Conservation (phyloP, 2,888 invertebrate genomes). For the Periphyllus acericola region DNA sequence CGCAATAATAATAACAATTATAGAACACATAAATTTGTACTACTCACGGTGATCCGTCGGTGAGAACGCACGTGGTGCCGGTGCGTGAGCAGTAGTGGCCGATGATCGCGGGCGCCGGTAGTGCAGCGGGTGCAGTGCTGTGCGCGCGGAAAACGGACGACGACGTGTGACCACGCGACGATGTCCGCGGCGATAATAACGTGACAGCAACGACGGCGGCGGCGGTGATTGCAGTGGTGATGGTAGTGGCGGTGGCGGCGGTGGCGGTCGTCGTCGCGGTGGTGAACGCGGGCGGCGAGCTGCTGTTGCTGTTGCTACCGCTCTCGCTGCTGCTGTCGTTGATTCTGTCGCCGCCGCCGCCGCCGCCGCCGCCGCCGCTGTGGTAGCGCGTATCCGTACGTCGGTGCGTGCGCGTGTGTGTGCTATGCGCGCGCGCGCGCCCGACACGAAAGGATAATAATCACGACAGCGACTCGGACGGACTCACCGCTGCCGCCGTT, state of each 20-base stretch:
- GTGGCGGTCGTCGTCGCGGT: not conserved
- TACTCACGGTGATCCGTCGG: not conserved
- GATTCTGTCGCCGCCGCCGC: not conserved
- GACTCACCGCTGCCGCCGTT: not conserved
- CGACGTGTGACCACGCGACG: too few species aligned
- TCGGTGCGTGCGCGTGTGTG: not conserved
- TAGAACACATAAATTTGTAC: too few species aligned
- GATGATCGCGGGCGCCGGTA: not conserved
- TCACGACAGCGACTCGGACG: not conserved
- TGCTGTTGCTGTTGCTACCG: slow-evolving; percentile 22
- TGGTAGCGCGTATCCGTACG: not conserved
- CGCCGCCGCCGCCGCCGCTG: not conserved
- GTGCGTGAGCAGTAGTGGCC: not conserved
- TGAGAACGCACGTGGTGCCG: slow-evolving; percentile 31
- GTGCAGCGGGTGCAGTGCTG: not conserved
- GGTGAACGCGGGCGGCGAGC: slow-evolving; percentile 18
- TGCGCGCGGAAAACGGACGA: not conserved
- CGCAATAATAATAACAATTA: not conserved
- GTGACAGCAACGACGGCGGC: not conserved
- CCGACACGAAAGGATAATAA: slow-evolving; percentile 25
- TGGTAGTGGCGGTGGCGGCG: not conserved
- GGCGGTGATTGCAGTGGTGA: not conserved
- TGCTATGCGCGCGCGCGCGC: not conserved
- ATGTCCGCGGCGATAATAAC: not conserved
- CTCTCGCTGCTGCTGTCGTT: not conserved